Conservation (phyloP, 2,888 invertebrate genomes). For the Dasysyrphus tricinctus region DNA sequence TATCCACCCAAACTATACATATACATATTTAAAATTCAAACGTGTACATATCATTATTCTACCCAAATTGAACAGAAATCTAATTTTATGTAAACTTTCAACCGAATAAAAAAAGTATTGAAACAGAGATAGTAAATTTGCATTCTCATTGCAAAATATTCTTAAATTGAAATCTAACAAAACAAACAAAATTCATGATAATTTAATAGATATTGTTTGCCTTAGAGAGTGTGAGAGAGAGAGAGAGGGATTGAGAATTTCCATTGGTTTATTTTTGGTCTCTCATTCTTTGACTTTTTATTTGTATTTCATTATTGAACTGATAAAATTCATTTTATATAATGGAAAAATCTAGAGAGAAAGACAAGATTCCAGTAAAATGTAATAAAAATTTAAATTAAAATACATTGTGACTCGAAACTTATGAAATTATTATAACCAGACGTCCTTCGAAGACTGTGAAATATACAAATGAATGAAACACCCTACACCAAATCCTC, state of each 20-base stretch:
- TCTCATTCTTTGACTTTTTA: neutral
- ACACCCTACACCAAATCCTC: neutral
- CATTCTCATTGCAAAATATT: conserved; percentile 45
- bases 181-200: conserved; percentile 57
- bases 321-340: conserved; percentile 2
- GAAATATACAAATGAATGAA: neutral
- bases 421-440: neutral
- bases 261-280: neutral
- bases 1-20: neutral
- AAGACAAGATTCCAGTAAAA: neutral
- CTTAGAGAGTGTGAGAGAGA: neutral
- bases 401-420: conserved; percentile 9
- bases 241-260: neutral
- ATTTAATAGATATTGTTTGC: conserved; percentile 47
- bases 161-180: conserved; percentile 48
- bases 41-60: conserved; percentile 18
- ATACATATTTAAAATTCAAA: neutral
- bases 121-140: conserved; percentile 44
- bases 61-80: conserved; percentile 19
- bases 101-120: conserved; percentile 25
- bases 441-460: neutral
- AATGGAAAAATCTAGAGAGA: neutral
- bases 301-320: conserved; percentile 8
- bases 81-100: conserved; percentile 19
- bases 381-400: conserved; percentile 1